phyloP scores from a whole-genome alignment of 2,797 vertebrate species.

The Melanotaenia pygmaea region DNA sequence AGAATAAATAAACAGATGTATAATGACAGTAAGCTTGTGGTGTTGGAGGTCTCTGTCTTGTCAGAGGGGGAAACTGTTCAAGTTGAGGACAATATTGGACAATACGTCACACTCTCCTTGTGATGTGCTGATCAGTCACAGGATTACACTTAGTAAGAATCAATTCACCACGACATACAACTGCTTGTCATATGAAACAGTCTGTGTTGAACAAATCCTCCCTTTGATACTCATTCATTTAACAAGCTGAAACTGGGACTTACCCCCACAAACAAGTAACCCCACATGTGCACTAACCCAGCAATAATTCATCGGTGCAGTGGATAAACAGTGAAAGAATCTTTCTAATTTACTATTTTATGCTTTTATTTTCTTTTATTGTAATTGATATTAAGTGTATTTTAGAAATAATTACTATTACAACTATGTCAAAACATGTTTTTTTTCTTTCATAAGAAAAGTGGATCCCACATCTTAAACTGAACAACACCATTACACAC shows the following conservation, averaged over 20 bases:
- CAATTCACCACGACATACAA: background rate
- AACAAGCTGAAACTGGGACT: too few relatives aligned
- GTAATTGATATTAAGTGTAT: too few relatives aligned
- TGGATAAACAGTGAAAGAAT: too few relatives aligned
- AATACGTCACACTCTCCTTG: background rate
- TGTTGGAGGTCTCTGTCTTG: background rate
- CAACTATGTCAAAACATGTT: too few relatives aligned
- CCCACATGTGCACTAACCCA: too few relatives aligned
- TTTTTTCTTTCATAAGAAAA: background rate
- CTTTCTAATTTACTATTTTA: too few relatives aligned
- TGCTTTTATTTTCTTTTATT: too few relatives aligned
- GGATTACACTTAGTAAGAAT: background rate
- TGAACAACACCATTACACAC: slow-evolving; percentile 4
- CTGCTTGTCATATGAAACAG: background rate
- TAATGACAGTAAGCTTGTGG: background rate
- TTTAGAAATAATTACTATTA: too few relatives aligned
- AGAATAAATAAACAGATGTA: background rate
- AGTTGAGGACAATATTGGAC: background rate
- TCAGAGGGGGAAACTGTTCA: background rate
- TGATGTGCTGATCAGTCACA: background rate
- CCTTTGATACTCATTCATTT: background rate
- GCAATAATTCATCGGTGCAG: too few relatives aligned
- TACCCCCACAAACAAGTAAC: too few relatives aligned
- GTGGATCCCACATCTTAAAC: background rate
- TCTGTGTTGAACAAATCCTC: background rate